Evolutionary conservation across 2,113 vertebrate genomes (phyloP).

Genomic region (Clarias batrachus): DNA sequence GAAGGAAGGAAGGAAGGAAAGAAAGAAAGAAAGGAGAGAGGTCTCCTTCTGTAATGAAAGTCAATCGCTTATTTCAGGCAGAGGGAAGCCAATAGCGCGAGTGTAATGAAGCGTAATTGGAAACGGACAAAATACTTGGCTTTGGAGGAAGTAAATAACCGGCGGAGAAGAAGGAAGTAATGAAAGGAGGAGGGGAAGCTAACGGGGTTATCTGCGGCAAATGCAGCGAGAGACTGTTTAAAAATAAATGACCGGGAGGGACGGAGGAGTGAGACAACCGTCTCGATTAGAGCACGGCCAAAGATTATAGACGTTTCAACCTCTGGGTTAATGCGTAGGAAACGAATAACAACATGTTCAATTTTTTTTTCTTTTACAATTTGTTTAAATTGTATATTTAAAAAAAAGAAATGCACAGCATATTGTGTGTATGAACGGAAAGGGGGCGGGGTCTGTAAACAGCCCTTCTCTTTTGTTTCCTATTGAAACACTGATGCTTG

Average conservation of each 20-base stretch:
- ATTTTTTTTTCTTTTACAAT: too few relatives aligned
- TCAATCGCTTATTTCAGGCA: constrained; percentile 42
- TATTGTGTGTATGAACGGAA: too few relatives aligned
- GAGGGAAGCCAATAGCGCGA: constrained; percentile 43
- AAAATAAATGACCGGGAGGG: neutral
- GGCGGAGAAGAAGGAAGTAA: neutral
- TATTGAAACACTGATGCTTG: neutral
- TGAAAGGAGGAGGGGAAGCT: constrained; percentile 4
- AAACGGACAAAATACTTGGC: constrained; percentile 48
- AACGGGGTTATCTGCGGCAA: constrained; percentile 38
- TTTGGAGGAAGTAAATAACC: constrained; percentile 51
- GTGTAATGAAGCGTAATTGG: constrained; percentile 56
- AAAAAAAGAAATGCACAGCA: too few relatives aligned
- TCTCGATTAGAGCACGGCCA: too few relatives aligned
- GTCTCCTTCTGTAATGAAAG: constrained; percentile 36
- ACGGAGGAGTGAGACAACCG: too few relatives aligned
- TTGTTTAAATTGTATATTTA: too few relatives aligned
- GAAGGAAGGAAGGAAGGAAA: neutral
- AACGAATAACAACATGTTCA: neutral
- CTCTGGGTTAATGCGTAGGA: neutral
- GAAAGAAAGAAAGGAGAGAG: neutral
- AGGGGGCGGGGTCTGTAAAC: neutral
- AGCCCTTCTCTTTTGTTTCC: neutral
- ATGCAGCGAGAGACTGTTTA: constrained; percentile 6
- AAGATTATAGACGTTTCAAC: too few relatives aligned